phyloP scores from a whole-genome alignment of 2,888 invertebrate genomes.

The Oxytorus armatus region DNA sequence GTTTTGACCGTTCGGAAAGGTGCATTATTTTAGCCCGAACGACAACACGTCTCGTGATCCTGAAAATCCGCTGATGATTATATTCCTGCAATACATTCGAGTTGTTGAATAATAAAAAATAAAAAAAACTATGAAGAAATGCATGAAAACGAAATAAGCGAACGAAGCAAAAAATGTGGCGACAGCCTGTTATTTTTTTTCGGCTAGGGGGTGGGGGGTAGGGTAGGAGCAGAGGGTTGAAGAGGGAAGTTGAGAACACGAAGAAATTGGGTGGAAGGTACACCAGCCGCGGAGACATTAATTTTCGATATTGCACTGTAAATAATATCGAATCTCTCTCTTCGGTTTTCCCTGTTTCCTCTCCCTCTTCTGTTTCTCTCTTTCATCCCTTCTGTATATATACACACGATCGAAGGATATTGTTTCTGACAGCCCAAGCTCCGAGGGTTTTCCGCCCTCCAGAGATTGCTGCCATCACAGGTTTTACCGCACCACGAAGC shows the following conservation, averaged over 20 bases:
- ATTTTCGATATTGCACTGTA: slow-evolving; percentile 76
- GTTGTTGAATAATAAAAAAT: not conserved
- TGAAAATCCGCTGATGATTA: not conserved
- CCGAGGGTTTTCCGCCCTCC: slow-evolving; percentile 54
- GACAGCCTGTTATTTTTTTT: slow-evolving; percentile 21
- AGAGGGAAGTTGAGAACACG: slow-evolving; percentile 6
- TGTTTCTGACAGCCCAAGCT: slow-evolving; percentile 58
- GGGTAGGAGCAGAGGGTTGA: not conserved
- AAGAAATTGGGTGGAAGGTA: slow-evolving; percentile 52
- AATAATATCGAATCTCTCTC: slow-evolving; percentile 72
- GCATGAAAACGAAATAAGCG: slow-evolving; percentile 4
- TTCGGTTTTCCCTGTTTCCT: slow-evolving; percentile 19
- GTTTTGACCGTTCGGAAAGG: not conserved
- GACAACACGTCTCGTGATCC: not conserved
- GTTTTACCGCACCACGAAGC: slow-evolving; percentile 36
- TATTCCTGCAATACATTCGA: slow-evolving; percentile 13
- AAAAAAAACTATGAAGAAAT: not conserved
- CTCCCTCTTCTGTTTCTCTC: slow-evolving; percentile 13
- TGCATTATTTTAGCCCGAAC: not conserved
- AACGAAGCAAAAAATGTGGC: slow-evolving; percentile 9
- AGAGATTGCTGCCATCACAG: slow-evolving; percentile 50
- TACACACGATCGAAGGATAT: slow-evolving; percentile 65
- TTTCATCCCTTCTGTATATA: slow-evolving; percentile 21
- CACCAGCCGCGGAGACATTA: slow-evolving; percentile 70
- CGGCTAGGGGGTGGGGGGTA: too few species aligned